Evolutionary conservation across 2,797 vertebrate genomes (phyloP), one percentile per base, ranked within the genome.

Genomic region (Acrossocheilus wenchowensis): DNA sequence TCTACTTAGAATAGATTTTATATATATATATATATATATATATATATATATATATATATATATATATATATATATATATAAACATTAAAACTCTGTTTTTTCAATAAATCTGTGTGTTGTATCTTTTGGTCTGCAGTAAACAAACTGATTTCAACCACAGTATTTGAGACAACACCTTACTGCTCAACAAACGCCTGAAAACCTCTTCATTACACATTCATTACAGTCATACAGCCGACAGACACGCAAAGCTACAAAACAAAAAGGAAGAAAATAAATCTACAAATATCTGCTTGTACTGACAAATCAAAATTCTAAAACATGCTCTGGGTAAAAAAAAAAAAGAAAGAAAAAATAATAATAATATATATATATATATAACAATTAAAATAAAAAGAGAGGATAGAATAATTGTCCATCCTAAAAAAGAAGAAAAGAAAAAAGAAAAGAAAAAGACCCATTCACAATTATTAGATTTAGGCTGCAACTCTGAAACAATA

Each of bases 121-220:
- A 95, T 95, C 89, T 95, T 97, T 98, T 97, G 97, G 97, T 97
- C 96, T 97, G 94, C 92, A 96, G 95, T 96, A 97, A 97, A 97
- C 95, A 96, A 94, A 95, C 92, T 88, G 94, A 96, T 96, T 94
- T 84, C 30, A 96, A 96, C 96, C 96, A 96, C 96, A 96, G 96
- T 95, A 96, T 96, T 86, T 57, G 92, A 93, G 95, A 98, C 97
- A 96, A 96, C 96, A 96, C 95, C 96, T 95, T 93, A 95, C 94
- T 95, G 94, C 92, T 90, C 92, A 84, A 41, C 57, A 3, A 36
- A 87, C 92, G 93, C 71, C 92, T 94, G 93, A 91, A 89, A 88
- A 94, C 95, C 94, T 95, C 94, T 95, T 34, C 21, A 48, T 93
- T 93, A 95, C 97, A 98, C 97, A 97, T 98, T 98, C 97, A 96